Evolutionary conservation across 64 coral and sea anemone genomes (phyloP), one percentile per base, ranked within the genome.

Genomic region (Pocillopora verrucosa): DNA sequence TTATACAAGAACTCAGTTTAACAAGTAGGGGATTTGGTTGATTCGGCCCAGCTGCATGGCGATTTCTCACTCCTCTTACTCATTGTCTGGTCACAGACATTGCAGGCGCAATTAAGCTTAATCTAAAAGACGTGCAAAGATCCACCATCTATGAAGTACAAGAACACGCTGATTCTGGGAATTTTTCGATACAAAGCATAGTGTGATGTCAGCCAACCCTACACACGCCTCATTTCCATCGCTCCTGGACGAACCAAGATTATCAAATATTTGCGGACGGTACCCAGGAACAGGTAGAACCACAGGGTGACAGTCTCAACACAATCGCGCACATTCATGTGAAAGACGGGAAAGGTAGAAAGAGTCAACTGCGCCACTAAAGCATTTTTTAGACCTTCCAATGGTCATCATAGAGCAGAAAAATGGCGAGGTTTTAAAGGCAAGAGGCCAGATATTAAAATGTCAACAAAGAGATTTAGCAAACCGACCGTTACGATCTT

Each of bases 81-180:
- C 37, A 30, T 58, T 61, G 61, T 79, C 2, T 92, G 13, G 38
- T 61, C 60, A 36, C 34, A 98, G 96, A 89, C 35, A 94, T 98
- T 41, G 87, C 82, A 26, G 92, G 89, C 34, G 87, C 89, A 41
- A 92, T 98, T 73, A 89, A 98, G 37, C 19, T 98, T 13, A 83
- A 89, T 13, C 77, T 94, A 16, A 75, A 89, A 22, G 64, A 73
- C 15, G 76, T 76, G 22, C 34, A 78, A n/a, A 78, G 34, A 5
- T 38, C 16, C 41, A 83, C 15, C n/a, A 70, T n/a, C 2, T 89
- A 75, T 56, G 37, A 51, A 30, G 87, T 84, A 3, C 60, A 87
- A 82, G 96, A 98, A 73, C 86, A 92, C 38, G 96, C 94, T 51
- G 96, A 98, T 75, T 98, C 96, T 1, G 96, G 96, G 96, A 13